phyloP scores from a whole-genome alignment of 2,797 vertebrate genomes.

The Astyanax mexicanus region DNA sequence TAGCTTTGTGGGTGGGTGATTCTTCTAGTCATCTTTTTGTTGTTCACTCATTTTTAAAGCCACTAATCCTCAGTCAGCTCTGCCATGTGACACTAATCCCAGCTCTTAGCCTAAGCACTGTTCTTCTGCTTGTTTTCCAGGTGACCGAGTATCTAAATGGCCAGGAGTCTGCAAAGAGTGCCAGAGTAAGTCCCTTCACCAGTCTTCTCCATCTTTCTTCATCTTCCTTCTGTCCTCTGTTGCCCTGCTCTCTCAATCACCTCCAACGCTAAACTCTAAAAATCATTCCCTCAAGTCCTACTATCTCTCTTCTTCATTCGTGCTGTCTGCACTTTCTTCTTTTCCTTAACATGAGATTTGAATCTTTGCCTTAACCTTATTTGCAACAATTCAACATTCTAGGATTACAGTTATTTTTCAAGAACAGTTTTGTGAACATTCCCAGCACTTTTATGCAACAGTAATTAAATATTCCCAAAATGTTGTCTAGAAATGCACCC shows the following conservation, averaged over 20 bases:
- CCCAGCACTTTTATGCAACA: too few relatives aligned
- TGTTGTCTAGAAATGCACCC: too few relatives aligned
- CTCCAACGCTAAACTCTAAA: too few relatives aligned
- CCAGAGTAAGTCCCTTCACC: conserved; percentile 82
- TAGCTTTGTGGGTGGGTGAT: conserved; percentile 3
- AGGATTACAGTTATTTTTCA: too few relatives aligned
- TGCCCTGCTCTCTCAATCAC: not conserved
- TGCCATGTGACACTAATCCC: not conserved
- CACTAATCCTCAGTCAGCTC: not conserved
- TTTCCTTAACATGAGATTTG: too few relatives aligned
- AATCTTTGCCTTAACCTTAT: too few relatives aligned
- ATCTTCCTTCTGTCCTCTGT: not conserved
- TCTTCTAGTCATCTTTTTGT: conserved; percentile 14
- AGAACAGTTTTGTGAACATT: too few relatives aligned
- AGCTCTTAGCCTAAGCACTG: not conserved
- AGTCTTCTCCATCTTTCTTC: conserved; percentile 16
- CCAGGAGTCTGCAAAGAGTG: conserved; percentile 93
- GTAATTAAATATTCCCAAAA: too few relatives aligned
- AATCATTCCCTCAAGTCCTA: too few relatives aligned
- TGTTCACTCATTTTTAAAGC: not conserved
- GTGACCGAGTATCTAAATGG: conserved; percentile 92
- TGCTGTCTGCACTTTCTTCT: not conserved
- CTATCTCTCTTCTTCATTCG: not conserved
- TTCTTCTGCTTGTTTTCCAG: conserved; percentile 66
- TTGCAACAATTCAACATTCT: too few relatives aligned